Base-by-base conservation (phyloP, 1,140 invertebrate genomes). In the Calosoma granatense region DNA sequence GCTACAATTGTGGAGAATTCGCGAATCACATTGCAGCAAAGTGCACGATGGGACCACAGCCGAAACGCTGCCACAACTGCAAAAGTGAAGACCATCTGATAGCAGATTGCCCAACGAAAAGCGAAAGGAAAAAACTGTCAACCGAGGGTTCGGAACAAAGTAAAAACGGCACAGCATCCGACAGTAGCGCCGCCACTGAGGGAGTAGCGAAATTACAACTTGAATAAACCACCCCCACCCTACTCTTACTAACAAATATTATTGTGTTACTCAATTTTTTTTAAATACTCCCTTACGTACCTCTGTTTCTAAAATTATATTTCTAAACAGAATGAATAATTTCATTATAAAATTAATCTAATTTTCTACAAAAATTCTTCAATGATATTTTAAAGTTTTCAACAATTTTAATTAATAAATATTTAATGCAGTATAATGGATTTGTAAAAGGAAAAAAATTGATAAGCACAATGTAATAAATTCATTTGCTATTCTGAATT, bases 1-100 rank as follows among this genome's bases (percentile, higher is more conserved):
- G 90, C 72, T 94, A 92, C 72, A 93, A 94, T 70, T 93, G 91
- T 68, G 91, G 91, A 3, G 89, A 92, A 70, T 90, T 92, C 69
- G 86, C 88, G 22, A 92, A 92, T 72, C 91, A 94, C 71, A 87
- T 93, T 67, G 90, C 91, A 20, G 85, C 88, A 41, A 91, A 92
- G 70, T 94, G 91, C 71, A 82, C 81, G 56, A 75, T 88, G 67
- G 89, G 87, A 14, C 90, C 90, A 56, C 84, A 90, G 74, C 90
- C 90, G 64, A 94, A 93, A 74, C 78, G 88, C 64, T 94, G 91
- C 71, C 89, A 94, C 71, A 82, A 85, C 68, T 94, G 91, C 72
- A 91, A 91, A 70, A 84, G 85, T 56, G 83, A 85, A 62, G 87
- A 87, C 60, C 90, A 94, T 73, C 79, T 93, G 17, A 88, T 93